Evolutionary conservation across 2,797 vertebrate species (phyloP).

Genomic region (Sebastiscus tertius): DNA sequence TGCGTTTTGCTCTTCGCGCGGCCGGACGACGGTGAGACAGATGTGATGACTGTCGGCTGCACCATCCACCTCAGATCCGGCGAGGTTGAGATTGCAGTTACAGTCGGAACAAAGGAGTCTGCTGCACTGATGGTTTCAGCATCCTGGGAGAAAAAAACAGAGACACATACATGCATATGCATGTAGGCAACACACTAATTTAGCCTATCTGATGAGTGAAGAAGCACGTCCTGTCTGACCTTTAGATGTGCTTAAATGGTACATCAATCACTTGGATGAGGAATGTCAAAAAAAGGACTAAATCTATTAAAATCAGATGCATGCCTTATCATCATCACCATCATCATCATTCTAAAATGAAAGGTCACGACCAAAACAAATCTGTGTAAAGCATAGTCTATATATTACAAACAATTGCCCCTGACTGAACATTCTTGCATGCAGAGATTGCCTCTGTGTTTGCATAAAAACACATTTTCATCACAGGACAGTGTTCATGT

Average conservation of each 20-base stretch:
- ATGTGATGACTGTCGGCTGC: constrained; percentile 86
- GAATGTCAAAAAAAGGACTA: not conserved
- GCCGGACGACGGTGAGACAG: constrained; percentile 82
- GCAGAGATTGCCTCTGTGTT: not conserved
- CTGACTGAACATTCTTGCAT: not conserved
- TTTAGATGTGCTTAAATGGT: constrained; percentile 49
- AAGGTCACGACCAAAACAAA: constrained; percentile 57
- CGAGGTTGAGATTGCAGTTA: constrained; percentile 89
- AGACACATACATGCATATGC: constrained; percentile 8
- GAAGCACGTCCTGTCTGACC: constrained; percentile 39
- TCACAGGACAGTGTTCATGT: not conserved
- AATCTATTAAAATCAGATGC: constrained; percentile 11
- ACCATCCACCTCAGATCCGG: constrained; percentile 90
- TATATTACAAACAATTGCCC: not conserved
- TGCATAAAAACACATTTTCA: constrained; percentile 4
- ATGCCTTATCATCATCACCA: not conserved
- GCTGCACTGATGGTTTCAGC: constrained; percentile 77
- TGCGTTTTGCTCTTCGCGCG: constrained; percentile 81
- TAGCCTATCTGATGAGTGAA: constrained; percentile 30
- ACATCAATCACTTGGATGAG: constrained; percentile 40
- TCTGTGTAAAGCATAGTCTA: not conserved
- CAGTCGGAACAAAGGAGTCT: constrained; percentile 89
- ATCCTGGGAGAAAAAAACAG: constrained; percentile 76
- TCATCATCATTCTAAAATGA: constrained; percentile 25
- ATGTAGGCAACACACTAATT: constrained; percentile 25